Conservation (phyloP, 1,140 invertebrate species). For the Tetragonula clypearis region DNA sequence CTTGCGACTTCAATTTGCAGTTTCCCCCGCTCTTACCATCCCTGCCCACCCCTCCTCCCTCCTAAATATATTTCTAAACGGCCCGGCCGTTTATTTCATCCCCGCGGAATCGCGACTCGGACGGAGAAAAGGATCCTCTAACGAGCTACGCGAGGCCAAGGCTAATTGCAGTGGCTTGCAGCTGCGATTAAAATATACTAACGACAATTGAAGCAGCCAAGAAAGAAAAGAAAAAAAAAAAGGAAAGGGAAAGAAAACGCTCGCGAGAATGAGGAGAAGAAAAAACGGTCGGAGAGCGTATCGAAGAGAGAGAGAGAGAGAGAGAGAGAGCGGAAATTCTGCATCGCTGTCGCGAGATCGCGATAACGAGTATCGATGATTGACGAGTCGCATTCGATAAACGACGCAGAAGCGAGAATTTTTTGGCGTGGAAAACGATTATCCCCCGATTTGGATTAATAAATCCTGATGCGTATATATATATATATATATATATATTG, state of each 20-base stretch:
- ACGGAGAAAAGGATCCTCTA: not conserved
- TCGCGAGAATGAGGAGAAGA: not conserved
- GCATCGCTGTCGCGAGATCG: not conserved
- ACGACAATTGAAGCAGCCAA: not conserved
- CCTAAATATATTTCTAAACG: constrained; percentile 13
- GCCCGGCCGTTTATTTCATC: not conserved
- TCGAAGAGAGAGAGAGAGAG: too few relatives aligned
- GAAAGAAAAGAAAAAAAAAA: too few relatives aligned
- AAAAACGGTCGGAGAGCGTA: not conserved
- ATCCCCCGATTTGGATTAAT: too few relatives aligned
- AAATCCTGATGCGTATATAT: too few relatives aligned
- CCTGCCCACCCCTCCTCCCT: too few relatives aligned
- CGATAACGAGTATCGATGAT: not conserved
- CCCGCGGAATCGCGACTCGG: not conserved
- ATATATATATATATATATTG: not conserved
- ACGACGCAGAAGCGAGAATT: not conserved
- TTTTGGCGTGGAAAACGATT: not conserved
- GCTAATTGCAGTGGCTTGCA: not conserved
- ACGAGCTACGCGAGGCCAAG: not conserved
- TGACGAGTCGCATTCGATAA: not conserved
- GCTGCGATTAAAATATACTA: constrained; percentile 8
- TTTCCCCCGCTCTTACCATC: not conserved
- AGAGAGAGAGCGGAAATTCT: not conserved
- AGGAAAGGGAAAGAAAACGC: too few relatives aligned
- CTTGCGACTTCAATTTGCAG: not conserved